Conservation (phyloP, 2,797 vertebrate species). For the Pangasius macronema region DNA sequence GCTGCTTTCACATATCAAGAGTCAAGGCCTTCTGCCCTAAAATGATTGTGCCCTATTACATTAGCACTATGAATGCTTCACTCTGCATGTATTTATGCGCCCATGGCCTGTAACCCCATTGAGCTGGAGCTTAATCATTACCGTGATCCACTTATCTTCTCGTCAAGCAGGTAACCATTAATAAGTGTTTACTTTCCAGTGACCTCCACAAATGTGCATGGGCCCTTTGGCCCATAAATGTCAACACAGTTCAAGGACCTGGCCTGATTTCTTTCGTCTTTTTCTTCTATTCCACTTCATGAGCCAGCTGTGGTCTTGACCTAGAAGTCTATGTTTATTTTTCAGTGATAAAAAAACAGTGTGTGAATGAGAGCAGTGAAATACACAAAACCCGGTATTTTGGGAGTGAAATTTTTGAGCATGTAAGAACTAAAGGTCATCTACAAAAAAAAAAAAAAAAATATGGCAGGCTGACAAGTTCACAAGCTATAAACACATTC, state of each 20-base stretch:
- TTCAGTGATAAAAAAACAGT: constrained; percentile 48
- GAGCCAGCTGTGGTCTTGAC: constrained; percentile 62
- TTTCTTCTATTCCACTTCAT: constrained; percentile 51
- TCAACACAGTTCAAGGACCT: constrained; percentile 74
- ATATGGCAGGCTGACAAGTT: constrained; percentile 14
- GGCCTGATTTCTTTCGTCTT: constrained; percentile 59
- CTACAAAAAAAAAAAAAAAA: background rate
- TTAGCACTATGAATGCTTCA: constrained; percentile 68
- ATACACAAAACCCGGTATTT: constrained; percentile 2
- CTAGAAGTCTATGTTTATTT: constrained; percentile 46
- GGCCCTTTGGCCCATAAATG: constrained; percentile 84
- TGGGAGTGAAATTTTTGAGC: background rate
- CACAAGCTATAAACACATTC: constrained; percentile 16
- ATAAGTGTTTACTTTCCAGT: constrained; percentile 97
- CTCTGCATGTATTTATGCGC: constrained; percentile 71
- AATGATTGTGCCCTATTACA: constrained; percentile 71
- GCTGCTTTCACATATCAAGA: constrained; percentile 68
- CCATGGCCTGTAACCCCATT: constrained; percentile 76
- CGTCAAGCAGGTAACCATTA: constrained; percentile 98
- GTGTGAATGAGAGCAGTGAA: constrained; percentile 13
- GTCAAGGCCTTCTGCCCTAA: constrained; percentile 76
- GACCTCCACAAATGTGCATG: constrained; percentile 89
- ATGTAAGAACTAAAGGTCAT: background rate
- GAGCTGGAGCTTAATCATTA: constrained; percentile 94
- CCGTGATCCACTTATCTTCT: constrained; percentile 91